These are phyloP conservation scores for Callyntrura guangdongensis DNA, from an alignment of 2,888 invertebrate species.

Conservation along the genomic window DNA sequence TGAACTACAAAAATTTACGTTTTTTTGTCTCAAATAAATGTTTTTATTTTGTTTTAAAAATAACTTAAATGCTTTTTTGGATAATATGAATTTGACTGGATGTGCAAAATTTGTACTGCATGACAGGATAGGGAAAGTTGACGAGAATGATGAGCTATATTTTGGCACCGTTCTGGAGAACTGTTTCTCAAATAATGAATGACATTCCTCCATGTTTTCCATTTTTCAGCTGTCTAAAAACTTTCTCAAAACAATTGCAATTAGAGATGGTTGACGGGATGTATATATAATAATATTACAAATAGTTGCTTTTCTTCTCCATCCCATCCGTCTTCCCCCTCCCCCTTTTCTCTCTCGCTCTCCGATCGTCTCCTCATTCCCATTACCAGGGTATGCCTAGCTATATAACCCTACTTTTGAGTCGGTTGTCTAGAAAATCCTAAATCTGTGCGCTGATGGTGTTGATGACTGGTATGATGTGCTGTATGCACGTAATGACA, in stretches of 20 bases:
- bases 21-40: too few species aligned
- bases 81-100: too few species aligned
- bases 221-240: conserved; percentile 61
- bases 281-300: conserved; percentile 49
- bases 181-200: conserved; percentile 34
- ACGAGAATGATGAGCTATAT: background rate
- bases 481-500: background rate
- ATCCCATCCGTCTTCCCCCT: background rate
- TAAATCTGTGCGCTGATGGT: background rate
- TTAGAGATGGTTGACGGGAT: conserved; percentile 62
- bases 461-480: background rate
- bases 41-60: too few species aligned
- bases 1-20: too few species aligned
- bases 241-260: conserved; percentile 64
- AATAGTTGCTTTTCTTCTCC: conserved; percentile 35
- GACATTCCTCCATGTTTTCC: conserved; percentile 57
- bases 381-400: too few species aligned
- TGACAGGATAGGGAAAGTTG: too few species aligned
- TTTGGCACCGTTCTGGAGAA: background rate
- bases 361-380: background rate
- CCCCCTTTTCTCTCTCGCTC: background rate
- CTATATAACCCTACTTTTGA: too few species aligned
- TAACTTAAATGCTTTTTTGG: too few species aligned
- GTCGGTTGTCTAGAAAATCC: too few species aligned
- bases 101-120: too few species aligned